Evolutionary conservation across 53 echinoderm and acorn worm genomes (phyloP), one percentile per base, ranked within the genome.

Genomic region (Henricia sp.): DNA sequence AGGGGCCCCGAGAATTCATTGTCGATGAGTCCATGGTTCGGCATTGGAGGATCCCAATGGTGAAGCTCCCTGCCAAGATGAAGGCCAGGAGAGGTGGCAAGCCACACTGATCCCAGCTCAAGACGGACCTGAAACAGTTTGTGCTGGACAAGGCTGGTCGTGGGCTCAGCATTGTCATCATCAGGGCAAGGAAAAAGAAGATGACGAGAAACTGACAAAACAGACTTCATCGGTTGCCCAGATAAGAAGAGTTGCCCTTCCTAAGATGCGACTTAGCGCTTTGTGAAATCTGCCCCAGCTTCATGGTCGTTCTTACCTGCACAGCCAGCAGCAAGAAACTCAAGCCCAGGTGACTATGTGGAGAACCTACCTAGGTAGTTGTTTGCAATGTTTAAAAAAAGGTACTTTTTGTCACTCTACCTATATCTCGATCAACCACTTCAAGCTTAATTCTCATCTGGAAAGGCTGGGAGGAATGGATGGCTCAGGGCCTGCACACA

Each of bases 1-100:
- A 23, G 86, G 75, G 3, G 86, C 75, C n/a, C 23, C 64, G 86
- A 4, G 65, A 75, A 17, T 86, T 75, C 38, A 41, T 25, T 10
- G 75, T 86, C 30, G 52, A 65, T n/a, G 86, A 86, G 63, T 75
- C 75, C 17, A 33, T 65, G 65, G 67, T 86, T 1, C 86, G 75
- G 36, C 28, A 40, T 12, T 86, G 75, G 86, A 44, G 67, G 50
- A 65, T n/a, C n/a, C n/a, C n/a, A n/a, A n/a, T n/a, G n/a, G n/a
- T n/a, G n/a, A n/a, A n/a, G n/a, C n/a, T n/a, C n/a, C n/a, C n/a
- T n/a, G n/a, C n/a, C n/a, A n/a, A n/a, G n/a, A n/a, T n/a, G n/a
- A n/a, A n/a, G n/a, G n/a, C n/a, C n/a, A n/a, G n/a, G n/a, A n/a
- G n/a, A n/a, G n/a, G n/a, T n/a, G 38, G 26, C 14, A 75, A 44